Evolutionary conservation across 2,113 vertebrate species (phyloP).

Genomic region (Chitala chitala): DNA sequence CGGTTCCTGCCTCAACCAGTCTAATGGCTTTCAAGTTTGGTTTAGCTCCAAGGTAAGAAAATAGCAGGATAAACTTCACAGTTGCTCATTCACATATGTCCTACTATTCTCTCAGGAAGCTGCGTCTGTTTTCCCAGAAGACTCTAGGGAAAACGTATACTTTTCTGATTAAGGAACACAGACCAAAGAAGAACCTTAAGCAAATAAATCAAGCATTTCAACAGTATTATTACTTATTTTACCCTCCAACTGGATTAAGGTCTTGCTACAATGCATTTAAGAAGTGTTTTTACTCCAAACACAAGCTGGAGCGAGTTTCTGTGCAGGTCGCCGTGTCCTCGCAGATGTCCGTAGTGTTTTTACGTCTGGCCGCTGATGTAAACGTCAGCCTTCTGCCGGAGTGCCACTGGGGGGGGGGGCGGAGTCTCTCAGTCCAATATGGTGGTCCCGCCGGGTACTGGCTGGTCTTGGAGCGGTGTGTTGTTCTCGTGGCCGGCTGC

Average conservation of each 20-base stretch:
- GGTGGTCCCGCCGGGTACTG: not conserved
- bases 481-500: constrained; percentile 18
- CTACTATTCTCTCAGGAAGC: not conserved
- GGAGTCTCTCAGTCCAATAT: not conserved
- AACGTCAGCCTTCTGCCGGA: not conserved
- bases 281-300: not conserved
- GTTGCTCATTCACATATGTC: not conserved
- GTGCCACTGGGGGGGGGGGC: not conserved
- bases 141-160: not conserved
- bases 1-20: not conserved
- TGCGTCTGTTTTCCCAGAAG: not conserved
- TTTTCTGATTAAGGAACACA: not conserved
- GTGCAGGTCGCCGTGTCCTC: not conserved
- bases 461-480: constrained; percentile 13
- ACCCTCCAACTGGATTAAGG: not conserved
- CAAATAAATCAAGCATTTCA: not conserved
- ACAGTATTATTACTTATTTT: not conserved
- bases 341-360: not conserved
- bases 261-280: not conserved
- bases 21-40: constrained; percentile 7
- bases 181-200: not conserved
- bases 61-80: not conserved
- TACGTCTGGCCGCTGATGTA: not conserved
- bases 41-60: not conserved
- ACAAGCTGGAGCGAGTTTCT: not conserved